Base-by-base conservation (phyloP, 2,113 vertebrate genomes). In the Poeciliopsis turrubarensis region DNA sequence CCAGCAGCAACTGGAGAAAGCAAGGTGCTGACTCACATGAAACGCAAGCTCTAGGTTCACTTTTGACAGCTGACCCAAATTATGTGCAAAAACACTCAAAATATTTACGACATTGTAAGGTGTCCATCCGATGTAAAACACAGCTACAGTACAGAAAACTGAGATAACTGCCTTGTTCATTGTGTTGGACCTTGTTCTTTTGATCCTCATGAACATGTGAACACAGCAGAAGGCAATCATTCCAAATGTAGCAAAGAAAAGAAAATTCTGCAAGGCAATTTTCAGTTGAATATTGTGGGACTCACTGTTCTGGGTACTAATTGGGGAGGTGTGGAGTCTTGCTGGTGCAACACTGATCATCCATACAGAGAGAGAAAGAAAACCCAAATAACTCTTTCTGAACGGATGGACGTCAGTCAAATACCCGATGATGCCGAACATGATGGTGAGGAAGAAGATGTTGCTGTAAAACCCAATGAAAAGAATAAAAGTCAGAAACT, bases 1-100 rank as follows among this genome's bases (percentile, higher is more conserved):
- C 71, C 98, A 91, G 83, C 96, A 98, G 85, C 97, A 99, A 81
- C 98, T 96, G 13, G 93, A 97, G 83, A 96, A 97, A 29, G 96
- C 97, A 14, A 98, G 62, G 19, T 95, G 85, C 5, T 95, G 93
- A 75, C 94, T 95, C 73, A 96, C 78, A 13, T 93, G 77, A 73
- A 95, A 87, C 0, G 92, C 95, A 5, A 95, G 32, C 0, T 75
- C 75, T 25, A 83, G 91, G 3, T 5, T 77, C 13, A 81, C 2
- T 1, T 41, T 41, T 41, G 39, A 14, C 39, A 41, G 87, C 0
- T 17, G 97, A 99, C 0, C 41, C 27, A 0, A 0, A 11, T 84
- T 12, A 11, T 89, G 51, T 4, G 61, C 22, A 22, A 97, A 85
- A 5, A 90, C 83, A 22, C 67, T 78, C 39, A 97, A 80, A 73